Evolutionary conservation across 2,888 invertebrate genomes (phyloP), one percentile per base, ranked within the genome.

Genomic region (Malthinus seriepunctatus): DNA sequence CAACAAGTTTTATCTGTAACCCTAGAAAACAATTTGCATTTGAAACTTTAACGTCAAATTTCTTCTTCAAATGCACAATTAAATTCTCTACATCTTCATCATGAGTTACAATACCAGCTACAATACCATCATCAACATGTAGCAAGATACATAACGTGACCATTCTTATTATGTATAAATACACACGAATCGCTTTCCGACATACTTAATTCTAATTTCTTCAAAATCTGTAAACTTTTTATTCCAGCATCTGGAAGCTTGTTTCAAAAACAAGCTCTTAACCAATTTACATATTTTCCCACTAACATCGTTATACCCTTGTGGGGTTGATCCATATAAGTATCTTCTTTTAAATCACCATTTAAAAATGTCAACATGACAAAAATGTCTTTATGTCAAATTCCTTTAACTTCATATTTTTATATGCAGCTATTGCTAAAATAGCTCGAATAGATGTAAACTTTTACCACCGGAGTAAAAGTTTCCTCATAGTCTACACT

Each of bases 351-450:
- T 10, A 64, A 11, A 6, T 59, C 31, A 33, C 61, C 56, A 50
- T 67, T 56, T 7, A 67, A 39, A 38, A 61, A 65, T 8, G 63
- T 63, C 3, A n/a, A n/a, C n/a, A n/a, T n/a, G n/a, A n/a, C n/a
- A n/a, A n/a, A n/a, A n/a, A n/a, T n/a, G 63, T 54, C 63, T 64
- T 61, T 7, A 67, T 55, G 32, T 65, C 63, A 35, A 65, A 57
- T 52, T 61, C 51, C 12, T 7, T 39, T 34, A 63, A 56, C 35
- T 35, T 45, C 11, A 44, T 33, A 33, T 57, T 34, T 15, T 42
- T 12, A 4, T 4, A 6, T 42, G 42, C 14, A 11, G 44, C 44
- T 14, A 15, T n/a, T 8, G 12, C n/a, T 44, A 44, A 5, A 10
- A 44, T n/a, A n/a, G 8, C 9, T n/a, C 42, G 8, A n/a, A 44